A percentile compares a stretch with the other conserved stretches of the same genome.
These are phyloP conservation scores for Macropus fuliginosus DNA, from an alignment of 2,797 vertebrate species.

Conservation along the genomic window DNA sequence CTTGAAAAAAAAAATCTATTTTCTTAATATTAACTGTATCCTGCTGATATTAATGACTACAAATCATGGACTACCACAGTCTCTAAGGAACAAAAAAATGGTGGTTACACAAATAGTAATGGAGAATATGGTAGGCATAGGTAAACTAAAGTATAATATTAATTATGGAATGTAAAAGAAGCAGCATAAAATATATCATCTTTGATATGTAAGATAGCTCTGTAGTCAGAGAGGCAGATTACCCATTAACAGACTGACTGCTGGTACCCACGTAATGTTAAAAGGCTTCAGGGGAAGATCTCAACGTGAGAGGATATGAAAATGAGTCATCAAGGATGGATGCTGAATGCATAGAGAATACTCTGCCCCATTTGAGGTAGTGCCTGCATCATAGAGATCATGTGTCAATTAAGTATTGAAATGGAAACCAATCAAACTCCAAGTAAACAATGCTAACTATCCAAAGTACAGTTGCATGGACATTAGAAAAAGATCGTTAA, in stretches of 20 bases:
- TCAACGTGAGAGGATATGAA: background rate
- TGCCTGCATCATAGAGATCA: background rate
- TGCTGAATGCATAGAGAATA: background rate
- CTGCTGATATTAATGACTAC: background rate
- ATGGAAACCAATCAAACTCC: background rate
- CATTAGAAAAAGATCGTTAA: background rate
- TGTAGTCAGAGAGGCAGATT: background rate
- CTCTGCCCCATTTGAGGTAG: background rate
- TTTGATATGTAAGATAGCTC: background rate
- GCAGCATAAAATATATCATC: background rate
- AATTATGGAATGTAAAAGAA: background rate
- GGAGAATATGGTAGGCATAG: background rate
- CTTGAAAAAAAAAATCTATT: background rate
- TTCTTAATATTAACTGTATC: background rate
- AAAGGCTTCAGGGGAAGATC: background rate
- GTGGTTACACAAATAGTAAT: background rate
- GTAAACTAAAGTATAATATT: background rate
- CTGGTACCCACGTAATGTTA: background rate
- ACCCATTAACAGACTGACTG: background rate
- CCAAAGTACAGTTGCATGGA: background rate
- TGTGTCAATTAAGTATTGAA: background rate
- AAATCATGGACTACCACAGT: background rate
- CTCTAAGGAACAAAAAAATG: background rate
- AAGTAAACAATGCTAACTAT: background rate
- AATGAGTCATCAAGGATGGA: background rate